phyloP scores from a whole-genome alignment of 2,888 invertebrate genomes.

The Pseudanteris insignis region DNA sequence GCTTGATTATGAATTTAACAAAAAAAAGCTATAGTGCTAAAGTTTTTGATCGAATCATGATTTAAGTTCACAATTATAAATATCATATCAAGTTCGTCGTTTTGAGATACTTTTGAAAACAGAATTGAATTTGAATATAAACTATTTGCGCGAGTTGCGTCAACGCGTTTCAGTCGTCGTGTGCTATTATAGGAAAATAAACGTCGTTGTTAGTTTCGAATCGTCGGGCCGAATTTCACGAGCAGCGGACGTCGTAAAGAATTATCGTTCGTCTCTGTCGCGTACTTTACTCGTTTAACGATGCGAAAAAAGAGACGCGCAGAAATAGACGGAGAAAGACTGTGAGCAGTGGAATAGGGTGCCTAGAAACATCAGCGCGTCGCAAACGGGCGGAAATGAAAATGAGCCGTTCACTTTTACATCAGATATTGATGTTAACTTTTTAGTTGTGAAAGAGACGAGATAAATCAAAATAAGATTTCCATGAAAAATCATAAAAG shows the following conservation, averaged over 20 bases:
- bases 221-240: slow-evolving; percentile 38
- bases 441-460: slow-evolving; percentile 18
- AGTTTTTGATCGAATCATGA: slow-evolving; percentile 4
- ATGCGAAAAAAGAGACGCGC: slow-evolving; percentile 44
- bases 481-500: slow-evolving; percentile 19
- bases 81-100: slow-evolving; percentile 15
- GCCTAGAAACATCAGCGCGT: slow-evolving; percentile 31
- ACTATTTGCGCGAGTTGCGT: slow-evolving; percentile 32
- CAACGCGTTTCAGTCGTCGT: slow-evolving; percentile 32
- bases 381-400: slow-evolving; percentile 39
- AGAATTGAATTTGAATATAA: slow-evolving; percentile 28
- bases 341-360: slow-evolving; percentile 12
- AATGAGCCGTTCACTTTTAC: slow-evolving; percentile 35
- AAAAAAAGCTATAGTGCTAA: too few relatives aligned
- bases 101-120: slow-evolving; percentile 20
- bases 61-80: slow-evolving; percentile 13
- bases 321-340: slow-evolving; percentile 23
- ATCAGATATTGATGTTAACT: slow-evolving; percentile 31
- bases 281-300: slow-evolving; percentile 44
- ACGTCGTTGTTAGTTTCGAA: slow-evolving; percentile 36
- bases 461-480: slow-evolving; percentile 19
- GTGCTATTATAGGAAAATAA: slow-evolving; percentile 43
- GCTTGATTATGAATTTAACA: slow-evolving; percentile 5
- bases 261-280: slow-evolving; percentile 44
- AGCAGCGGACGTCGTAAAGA: slow-evolving; percentile 44